These are phyloP conservation scores for Labia minor DNA, from an alignment of 2,888 invertebrate species.

Conservation along the genomic window DNA sequence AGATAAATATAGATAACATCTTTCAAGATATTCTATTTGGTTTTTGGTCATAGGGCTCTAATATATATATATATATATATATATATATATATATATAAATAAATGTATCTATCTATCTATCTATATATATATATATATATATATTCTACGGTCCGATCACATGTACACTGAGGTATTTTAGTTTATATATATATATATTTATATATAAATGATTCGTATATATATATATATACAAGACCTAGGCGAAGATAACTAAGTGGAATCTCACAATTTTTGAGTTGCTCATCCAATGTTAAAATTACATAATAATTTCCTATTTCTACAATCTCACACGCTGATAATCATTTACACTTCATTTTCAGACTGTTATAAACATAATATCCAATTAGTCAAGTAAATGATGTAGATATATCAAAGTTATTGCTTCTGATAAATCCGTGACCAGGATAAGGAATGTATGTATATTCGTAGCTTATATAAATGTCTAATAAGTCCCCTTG, in stretches of 20 bases:
- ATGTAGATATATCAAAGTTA: not conserved
- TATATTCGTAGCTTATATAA: not conserved
- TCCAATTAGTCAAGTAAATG: not conserved
- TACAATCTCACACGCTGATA: not conserved
- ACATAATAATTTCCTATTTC: not conserved
- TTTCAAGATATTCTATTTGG: not conserved
- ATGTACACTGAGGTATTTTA: constrained; percentile 4
- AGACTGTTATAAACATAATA: not conserved
- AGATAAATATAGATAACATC: not conserved
- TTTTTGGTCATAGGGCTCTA: not conserved
- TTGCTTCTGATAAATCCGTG: not conserved
- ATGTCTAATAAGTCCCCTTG: too few relatives aligned
- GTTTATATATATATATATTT: not conserved
- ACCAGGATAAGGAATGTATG: not conserved
- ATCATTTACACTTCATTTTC: not conserved
- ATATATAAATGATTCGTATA: not conserved
- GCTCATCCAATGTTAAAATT: constrained; percentile 7
- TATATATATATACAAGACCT: constrained; percentile 4
- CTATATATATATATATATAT: not conserved
- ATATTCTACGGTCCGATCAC: not conserved
- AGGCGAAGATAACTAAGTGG: constrained; percentile 2
- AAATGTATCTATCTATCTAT: too few relatives aligned
- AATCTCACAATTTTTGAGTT: not conserved
- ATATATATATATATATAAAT: not conserved
- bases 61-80: constrained; percentile 2